Percentiles rank a stretch among this genome's conserved stretches.
phyloP scores from a whole-genome alignment of 2,113 vertebrate genomes.

The Forbesichthys agassizii region DNA sequence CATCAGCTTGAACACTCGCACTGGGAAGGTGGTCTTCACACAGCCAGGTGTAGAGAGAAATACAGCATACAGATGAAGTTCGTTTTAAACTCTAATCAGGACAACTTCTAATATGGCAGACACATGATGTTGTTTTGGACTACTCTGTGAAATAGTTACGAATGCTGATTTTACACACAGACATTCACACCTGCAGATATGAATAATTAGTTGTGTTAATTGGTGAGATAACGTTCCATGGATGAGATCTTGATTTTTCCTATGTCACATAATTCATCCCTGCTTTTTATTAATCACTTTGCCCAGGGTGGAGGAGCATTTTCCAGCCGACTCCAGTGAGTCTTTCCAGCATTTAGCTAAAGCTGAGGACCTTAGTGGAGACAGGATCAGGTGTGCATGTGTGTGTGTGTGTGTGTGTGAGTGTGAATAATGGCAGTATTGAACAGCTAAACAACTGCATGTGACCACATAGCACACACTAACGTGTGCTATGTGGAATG shows the following conservation, averaged over 20 bases:
- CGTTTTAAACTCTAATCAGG: too few relatives aligned
- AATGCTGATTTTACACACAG: too few relatives aligned
- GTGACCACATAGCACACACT: slow-evolving; percentile 34
- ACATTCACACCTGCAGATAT: too few relatives aligned
- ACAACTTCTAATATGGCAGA: too few relatives aligned
- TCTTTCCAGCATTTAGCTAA: not conserved
- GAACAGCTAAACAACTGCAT: slow-evolving; percentile 43
- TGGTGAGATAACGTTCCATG: too few relatives aligned
- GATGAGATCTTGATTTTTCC: too few relatives aligned
- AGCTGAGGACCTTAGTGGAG: not conserved
- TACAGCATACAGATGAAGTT: not conserved
- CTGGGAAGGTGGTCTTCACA: slow-evolving; percentile 78
- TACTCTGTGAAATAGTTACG: too few relatives aligned
- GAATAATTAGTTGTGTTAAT: too few relatives aligned
- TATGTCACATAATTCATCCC: too few relatives aligned
- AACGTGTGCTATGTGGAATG: not conserved
- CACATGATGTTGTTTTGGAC: too few relatives aligned
- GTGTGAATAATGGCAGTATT: slow-evolving; percentile 48
- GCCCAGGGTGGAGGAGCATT: too few relatives aligned
- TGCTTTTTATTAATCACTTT: too few relatives aligned
- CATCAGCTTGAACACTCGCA: slow-evolving; percentile 81
- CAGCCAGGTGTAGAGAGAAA: not conserved
- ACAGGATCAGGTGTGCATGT: not conserved
- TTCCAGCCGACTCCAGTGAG: not conserved
- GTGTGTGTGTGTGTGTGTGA: slow-evolving; percentile 7